Evolutionary conservation across 2,113 vertebrate genomes (phyloP).

Genomic region (Rhombomys opimus): DNA sequence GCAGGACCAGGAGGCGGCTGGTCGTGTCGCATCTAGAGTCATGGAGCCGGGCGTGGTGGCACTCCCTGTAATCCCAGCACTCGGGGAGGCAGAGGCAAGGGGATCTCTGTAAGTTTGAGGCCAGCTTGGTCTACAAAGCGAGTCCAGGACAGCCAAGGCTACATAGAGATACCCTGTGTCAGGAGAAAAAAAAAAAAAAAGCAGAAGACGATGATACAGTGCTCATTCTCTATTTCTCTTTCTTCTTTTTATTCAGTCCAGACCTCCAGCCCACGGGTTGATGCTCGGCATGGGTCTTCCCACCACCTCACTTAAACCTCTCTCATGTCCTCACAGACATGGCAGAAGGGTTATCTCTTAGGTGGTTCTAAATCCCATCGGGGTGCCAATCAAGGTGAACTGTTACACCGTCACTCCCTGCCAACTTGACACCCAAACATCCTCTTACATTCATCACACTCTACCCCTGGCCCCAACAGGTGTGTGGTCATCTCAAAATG

Average conservation of each 20-base stretch:
- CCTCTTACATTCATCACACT: background rate
- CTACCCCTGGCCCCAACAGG: too few species aligned
- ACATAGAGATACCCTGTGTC: too few species aligned
- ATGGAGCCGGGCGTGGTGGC: too few species aligned
- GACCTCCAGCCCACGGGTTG: background rate
- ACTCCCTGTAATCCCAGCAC: too few species aligned
- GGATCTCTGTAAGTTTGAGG: too few species aligned
- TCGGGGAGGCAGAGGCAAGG: too few species aligned
- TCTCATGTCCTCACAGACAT: background rate
- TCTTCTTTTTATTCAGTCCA: background rate
- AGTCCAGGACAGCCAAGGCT: too few species aligned
- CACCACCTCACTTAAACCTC: background rate
- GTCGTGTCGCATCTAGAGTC: background rate
- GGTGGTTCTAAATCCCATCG: background rate
- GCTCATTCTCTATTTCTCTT: background rate
- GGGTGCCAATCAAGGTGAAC: background rate
- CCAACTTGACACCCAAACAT: background rate
- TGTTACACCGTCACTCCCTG: background rate
- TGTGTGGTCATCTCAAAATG: background rate
- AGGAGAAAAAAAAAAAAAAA: background rate
- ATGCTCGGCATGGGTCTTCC: background rate
- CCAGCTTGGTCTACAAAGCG: too few species aligned
- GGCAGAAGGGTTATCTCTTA: background rate
- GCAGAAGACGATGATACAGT: accelerated
- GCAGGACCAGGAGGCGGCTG: background rate